Evolutionary conservation across 2,113 vertebrate species (phyloP).

Genomic region (Plotosus lineatus): DNA sequence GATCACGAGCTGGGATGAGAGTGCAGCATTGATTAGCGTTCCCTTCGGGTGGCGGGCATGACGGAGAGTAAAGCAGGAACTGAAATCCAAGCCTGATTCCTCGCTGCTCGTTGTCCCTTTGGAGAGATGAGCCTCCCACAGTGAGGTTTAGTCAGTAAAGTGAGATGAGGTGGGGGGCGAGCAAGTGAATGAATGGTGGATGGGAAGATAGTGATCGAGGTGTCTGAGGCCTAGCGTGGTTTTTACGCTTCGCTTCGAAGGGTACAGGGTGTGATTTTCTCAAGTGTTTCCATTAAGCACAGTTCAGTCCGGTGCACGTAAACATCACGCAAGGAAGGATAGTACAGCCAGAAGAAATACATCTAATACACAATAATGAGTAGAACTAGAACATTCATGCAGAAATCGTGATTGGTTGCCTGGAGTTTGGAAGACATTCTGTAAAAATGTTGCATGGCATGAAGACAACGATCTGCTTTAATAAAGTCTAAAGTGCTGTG

Average conservation of each 20-base stretch:
- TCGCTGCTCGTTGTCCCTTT: slow-evolving; percentile 27
- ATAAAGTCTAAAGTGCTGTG: too few species aligned
- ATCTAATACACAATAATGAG: not conserved
- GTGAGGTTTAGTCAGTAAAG: slow-evolving; percentile 29
- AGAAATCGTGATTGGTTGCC: too few species aligned
- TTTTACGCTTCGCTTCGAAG: not conserved
- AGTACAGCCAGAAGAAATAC: not conserved
- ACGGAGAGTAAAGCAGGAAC: slow-evolving; percentile 37
- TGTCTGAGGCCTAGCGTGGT: not conserved
- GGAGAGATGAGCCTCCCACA: slow-evolving; percentile 41
- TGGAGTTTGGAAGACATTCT: too few species aligned
- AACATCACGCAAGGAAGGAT: not conserved
- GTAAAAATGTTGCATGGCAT: too few species aligned
- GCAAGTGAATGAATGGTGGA: slow-evolving; percentile 37
- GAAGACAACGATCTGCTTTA: too few species aligned
- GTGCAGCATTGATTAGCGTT: slow-evolving; percentile 44
- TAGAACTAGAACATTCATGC: too few species aligned
- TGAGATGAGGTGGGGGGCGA: slow-evolving; percentile 26
- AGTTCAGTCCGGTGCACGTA: not conserved
- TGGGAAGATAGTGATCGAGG: slow-evolving; percentile 39
- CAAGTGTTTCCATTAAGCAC: not conserved
- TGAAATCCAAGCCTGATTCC: slow-evolving; percentile 41
- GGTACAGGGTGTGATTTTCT: not conserved
- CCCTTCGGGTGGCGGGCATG: slow-evolving; percentile 25
- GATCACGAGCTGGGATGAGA: slow-evolving; percentile 28